Base-by-base conservation (phyloP, 2,888 invertebrate genomes). In the Germaria angustata region DNA sequence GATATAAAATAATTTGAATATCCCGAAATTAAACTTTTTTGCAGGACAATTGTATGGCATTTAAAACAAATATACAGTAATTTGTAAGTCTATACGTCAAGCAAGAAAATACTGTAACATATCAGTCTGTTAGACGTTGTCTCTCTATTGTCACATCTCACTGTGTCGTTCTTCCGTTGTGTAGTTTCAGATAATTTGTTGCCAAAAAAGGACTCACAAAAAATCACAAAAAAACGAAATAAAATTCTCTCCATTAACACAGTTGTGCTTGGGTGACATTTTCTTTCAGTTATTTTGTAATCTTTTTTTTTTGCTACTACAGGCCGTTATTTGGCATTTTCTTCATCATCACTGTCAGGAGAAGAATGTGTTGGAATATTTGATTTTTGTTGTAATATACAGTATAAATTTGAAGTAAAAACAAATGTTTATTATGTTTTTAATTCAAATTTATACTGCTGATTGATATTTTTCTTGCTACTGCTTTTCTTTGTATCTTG, bases 251-350 rank as follows among this genome's bases (percentile, higher is more conserved):
- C 59, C 11, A 68, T 80, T 80, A 73, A 73, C 61, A 80, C 66
- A 68, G 73, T 68, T 80, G 44, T 71, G 68, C 44, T 61, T 68
- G 66, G 66, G 22, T 80, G 79, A 80, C 65, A 72, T 79, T 72
- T 39, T 46, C 15, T 63, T 63, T 24, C n/a, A 28, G n/a, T 32
- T 53, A 51, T 41, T 39, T 51, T n/a, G n/a, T 49, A 39, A 24
- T 32, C 6, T 28, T 28, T 28, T 44, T 55, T 55, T 9, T 36
- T 11, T 49, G 22, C 32, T 63, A 17, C 0, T 32, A 34, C 46
- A 65, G 51, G 7, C 61, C 41, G 39, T 61, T 39, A 9, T 41
- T 41, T 41, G 15, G 20, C 11, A 7, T 65, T 71, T 65, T 57
- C 65, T 65, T 59, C 63, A 65, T 49, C 63, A 65, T 63, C 55